Percentiles rank a stretch among this genome's conserved stretches.
These are phyloP conservation scores for Stegana nigrithorax DNA, from an alignment of 2,888 invertebrate species.

Conservation along the genomic window DNA sequence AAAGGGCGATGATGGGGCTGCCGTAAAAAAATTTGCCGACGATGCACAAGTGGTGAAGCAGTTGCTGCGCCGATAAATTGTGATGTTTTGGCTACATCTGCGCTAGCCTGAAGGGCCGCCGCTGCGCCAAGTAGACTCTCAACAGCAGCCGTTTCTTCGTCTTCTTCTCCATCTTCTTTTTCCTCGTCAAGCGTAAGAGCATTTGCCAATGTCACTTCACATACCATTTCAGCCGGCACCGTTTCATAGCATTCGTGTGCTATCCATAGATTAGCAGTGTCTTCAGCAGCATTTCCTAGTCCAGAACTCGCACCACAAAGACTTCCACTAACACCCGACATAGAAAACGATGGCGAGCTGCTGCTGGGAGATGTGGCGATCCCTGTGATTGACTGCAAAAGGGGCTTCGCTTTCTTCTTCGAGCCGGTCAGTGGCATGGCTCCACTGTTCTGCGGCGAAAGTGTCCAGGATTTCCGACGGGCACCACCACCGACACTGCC, in stretches of 20 bases:
- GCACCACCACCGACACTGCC: constrained; percentile 62
- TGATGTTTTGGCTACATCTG: constrained; percentile 14
- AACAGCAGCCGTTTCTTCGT: constrained; percentile 57
- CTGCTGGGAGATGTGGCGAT: too few relatives aligned
- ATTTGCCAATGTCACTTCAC: constrained; percentile 43
- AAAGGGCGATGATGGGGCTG: constrained; percentile 76
- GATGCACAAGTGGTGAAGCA: constrained; percentile 31
- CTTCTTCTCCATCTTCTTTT: constrained; percentile 48
- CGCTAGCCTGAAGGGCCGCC: constrained; percentile 57
- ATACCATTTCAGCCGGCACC: constrained; percentile 65
- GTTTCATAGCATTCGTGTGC: constrained; percentile 67
- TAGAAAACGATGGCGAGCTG: too few relatives aligned
- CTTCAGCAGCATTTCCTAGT: constrained; percentile 34
- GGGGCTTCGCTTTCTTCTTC: constrained; percentile 75
- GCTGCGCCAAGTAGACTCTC: constrained; percentile 63
- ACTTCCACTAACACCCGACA: constrained; percentile 22
- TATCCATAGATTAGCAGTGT: constrained; percentile 66
- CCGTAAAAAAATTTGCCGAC: constrained; percentile 47
- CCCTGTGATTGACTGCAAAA: constrained; percentile 69
- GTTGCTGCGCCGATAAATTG: constrained; percentile 11
- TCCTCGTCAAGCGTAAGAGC: constrained; percentile 43
- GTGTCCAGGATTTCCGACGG: constrained; percentile 61
- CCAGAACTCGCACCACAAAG: too few relatives aligned
- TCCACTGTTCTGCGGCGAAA: constrained; percentile 58
- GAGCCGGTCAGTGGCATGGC: constrained; percentile 70